Conservation (phyloP, 2,113 vertebrate genomes). For the Ageneiosus marmoratus region DNA sequence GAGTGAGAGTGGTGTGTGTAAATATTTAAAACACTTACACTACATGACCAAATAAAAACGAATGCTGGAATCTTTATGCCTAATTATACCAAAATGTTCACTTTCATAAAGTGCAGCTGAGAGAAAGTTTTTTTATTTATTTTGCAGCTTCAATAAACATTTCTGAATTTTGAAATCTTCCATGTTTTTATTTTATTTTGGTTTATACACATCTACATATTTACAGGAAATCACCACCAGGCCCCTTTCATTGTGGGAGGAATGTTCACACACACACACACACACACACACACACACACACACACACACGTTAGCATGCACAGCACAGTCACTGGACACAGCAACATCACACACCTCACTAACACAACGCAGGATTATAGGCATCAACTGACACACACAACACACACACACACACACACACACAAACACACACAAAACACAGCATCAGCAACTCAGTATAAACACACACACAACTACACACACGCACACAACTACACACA, state of each 20-base stretch:
- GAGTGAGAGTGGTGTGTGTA: too few species aligned
- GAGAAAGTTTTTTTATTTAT: constrained; percentile 31
- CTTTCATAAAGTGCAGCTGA: constrained; percentile 13
- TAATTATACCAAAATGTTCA: background rate
- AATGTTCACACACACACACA: constrained; percentile 45
- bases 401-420: too few species aligned
- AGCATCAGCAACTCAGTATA: constrained; percentile 4
- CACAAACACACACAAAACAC: background rate
- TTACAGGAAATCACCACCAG: constrained; percentile 59
- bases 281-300: constrained; percentile 61
- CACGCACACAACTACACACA: too few species aligned
- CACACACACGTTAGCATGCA: constrained; percentile 46
- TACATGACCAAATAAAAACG: background rate
- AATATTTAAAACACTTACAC: too few species aligned
- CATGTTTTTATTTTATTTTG: constrained; percentile 48
- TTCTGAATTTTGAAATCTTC: constrained; percentile 63
- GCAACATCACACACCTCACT: constrained; percentile 55
- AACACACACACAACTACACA: constrained; percentile 53
- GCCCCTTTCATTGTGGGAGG: too few species aligned
- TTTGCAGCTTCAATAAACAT: constrained; percentile 36
- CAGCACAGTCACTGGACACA: constrained; percentile 51
- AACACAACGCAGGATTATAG: constrained; percentile 55
- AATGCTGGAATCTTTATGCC: background rate
- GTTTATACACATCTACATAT: constrained; percentile 79
- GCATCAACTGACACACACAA: constrained; percentile 63